Conservation (phyloP, 2,113 vertebrate genomes). For the Chinchilla lanigera region DNA sequence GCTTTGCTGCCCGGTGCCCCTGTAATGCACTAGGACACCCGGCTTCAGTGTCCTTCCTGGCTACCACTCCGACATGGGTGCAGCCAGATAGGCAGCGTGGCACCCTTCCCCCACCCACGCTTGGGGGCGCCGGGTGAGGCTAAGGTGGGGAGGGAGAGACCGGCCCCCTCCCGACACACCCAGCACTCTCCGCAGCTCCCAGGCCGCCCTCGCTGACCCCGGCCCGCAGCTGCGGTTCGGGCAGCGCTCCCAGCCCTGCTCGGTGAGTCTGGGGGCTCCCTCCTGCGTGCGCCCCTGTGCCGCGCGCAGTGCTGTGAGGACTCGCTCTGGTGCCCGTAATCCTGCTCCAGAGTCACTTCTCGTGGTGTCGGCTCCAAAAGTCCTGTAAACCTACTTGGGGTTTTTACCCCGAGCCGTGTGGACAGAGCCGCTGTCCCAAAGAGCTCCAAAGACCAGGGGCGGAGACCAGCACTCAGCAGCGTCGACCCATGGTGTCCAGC, state of each 20-base stretch:
- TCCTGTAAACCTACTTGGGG: not conserved
- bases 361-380: not conserved
- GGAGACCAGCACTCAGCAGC: not conserved
- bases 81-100: not conserved
- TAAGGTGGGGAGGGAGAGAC: not conserved
- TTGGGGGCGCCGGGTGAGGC: not conserved
- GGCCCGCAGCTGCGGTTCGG: too few relatives aligned
- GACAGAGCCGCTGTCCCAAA: not conserved
- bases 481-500: not conserved
- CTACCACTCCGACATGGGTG: not conserved
- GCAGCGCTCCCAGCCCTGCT: not conserved
- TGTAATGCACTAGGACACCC: not conserved
- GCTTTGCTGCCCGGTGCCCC: not conserved
- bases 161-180: too few relatives aligned
- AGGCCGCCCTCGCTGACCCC: not conserved
- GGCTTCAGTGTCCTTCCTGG: not conserved
- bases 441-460: not conserved
- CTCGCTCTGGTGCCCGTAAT: not conserved
- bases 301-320: not conserved
- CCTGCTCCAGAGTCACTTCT: not conserved
- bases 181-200: too few relatives aligned
- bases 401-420: not conserved
- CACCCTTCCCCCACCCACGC: too few relatives aligned
- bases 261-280: not conserved
- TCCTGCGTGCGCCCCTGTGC: not conserved